Evolutionary conservation across 2,888 invertebrate genomes (phyloP).

Genomic region (Drosophila parthenogenetica): DNA sequence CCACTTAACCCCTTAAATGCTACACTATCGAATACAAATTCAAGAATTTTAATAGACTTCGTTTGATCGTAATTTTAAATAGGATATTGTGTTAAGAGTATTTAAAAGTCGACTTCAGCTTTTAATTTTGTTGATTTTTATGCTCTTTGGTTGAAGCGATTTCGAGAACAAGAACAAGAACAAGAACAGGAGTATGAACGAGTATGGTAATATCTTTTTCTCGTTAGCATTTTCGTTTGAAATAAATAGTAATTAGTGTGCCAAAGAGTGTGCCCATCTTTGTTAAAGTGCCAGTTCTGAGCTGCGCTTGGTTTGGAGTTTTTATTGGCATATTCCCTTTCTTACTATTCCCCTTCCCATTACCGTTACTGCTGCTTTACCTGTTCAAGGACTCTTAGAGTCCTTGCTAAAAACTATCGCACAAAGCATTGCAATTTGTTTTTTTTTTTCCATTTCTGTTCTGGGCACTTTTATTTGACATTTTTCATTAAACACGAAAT

Average conservation of each 20-base stretch:
- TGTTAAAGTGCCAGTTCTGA: constrained; percentile 44
- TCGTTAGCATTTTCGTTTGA: constrained; percentile 81
- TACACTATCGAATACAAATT: no score
- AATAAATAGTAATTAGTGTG: constrained; percentile 79
- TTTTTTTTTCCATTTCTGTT: constrained; percentile 58
- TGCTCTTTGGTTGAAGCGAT: constrained; percentile 22
- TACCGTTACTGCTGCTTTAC: constrained; percentile 19
- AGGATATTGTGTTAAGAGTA: not conserved
- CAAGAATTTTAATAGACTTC: not conserved
- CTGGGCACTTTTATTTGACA: constrained; percentile 78
- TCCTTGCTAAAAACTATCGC: constrained; percentile 66
- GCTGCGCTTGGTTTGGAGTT: constrained; percentile 56
- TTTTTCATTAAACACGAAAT: constrained; percentile 79
- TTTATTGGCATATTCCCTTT: constrained; percentile 53
- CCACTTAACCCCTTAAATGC: no score
- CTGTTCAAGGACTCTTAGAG: constrained; percentile 58
- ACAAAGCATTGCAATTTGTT: constrained; percentile 75
- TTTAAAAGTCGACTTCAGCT: not conserved
- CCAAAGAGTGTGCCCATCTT: constrained; percentile 66
- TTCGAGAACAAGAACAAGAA: not conserved
- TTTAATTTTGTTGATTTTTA: constrained; percentile 59
- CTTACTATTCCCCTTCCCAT: not conserved
- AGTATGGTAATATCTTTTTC: constrained; percentile 75
- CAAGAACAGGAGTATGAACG: constrained; percentile 2
- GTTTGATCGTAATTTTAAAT: not conserved